Conservation (phyloP, 2,888 invertebrate species). For the Acleris literana region DNA sequence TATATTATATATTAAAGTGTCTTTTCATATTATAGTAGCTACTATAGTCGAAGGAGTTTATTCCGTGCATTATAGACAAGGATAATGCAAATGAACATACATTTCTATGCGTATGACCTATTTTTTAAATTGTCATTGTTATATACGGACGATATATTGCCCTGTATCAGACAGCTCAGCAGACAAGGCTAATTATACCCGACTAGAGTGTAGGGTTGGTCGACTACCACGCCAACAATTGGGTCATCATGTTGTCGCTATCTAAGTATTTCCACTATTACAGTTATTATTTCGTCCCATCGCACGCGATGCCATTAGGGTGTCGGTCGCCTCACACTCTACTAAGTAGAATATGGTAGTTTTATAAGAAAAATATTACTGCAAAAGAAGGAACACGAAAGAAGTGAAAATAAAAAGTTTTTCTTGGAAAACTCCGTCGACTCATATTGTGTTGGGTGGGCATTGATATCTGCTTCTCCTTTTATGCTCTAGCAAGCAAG, state of each 20-base stretch:
- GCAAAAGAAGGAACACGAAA: constrained; percentile 11
- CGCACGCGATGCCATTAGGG: constrained; percentile 24
- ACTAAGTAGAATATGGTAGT: too few species aligned
- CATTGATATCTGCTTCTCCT: constrained; percentile 17
- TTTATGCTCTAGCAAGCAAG: constrained; percentile 15
- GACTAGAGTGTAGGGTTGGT: neutral
- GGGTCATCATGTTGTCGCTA: constrained; percentile 24
- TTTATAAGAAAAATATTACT: neutral
- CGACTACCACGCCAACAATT: constrained; percentile 8
- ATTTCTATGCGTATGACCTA: too few species aligned
- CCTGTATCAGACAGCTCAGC: neutral
- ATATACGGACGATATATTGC: too few species aligned
- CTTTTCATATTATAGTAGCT: too few species aligned
- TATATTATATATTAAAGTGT: too few species aligned
- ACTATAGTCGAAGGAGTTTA: too few species aligned
- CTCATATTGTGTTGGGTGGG: constrained; percentile 23
- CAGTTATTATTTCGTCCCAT: constrained; percentile 1
- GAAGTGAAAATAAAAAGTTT: constrained; percentile 30
- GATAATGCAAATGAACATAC: too few species aligned
- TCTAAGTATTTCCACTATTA: constrained; percentile 13
- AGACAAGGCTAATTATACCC: neutral
- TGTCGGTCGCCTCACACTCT: too few species aligned
- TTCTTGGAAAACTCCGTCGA: constrained; percentile 27
- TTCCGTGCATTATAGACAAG: too few species aligned
- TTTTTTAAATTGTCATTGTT: too few species aligned